Evolutionary conservation across 2,797 vertebrate species (phyloP).

Genomic region (Lagocephalus sceleratus): DNA sequence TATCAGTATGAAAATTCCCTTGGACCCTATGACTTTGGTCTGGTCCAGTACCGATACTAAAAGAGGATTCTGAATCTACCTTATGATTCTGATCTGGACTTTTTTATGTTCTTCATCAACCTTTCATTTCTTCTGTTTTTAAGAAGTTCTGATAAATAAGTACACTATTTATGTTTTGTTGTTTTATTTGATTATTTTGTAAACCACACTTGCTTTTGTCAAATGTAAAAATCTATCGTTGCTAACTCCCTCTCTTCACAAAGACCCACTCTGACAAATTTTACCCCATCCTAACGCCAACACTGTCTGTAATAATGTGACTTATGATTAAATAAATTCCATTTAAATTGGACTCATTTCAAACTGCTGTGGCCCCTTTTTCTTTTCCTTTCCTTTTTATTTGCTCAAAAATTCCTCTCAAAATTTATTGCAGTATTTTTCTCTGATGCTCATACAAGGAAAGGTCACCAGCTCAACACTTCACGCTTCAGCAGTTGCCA

Average conservation of each 20-base stretch:
- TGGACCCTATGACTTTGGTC: slow-evolving; percentile 70
- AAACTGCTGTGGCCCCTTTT: slow-evolving; percentile 63
- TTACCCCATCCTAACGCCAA: slow-evolving; percentile 36
- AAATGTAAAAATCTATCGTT: slow-evolving; percentile 55
- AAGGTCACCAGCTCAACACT: slow-evolving; percentile 53
- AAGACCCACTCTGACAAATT: slow-evolving; percentile 28
- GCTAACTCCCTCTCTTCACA: slow-evolving; percentile 31
- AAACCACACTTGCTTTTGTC: slow-evolving; percentile 37
- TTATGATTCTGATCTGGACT: slow-evolving; percentile 66
- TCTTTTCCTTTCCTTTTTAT: slow-evolving; percentile 28
- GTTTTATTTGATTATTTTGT: slow-evolving; percentile 20
- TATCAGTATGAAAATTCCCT: slow-evolving; percentile 79
- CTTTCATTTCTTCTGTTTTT: slow-evolving; percentile 41
- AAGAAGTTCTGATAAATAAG: slow-evolving; percentile 33
- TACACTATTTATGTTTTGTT: slow-evolving; percentile 43
- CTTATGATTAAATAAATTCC: slow-evolving; percentile 56
- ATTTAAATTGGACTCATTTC: slow-evolving; percentile 51
- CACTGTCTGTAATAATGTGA: slow-evolving; percentile 59
- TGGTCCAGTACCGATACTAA: slow-evolving; percentile 70
- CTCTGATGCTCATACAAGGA: slow-evolving; percentile 69
- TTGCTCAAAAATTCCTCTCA: slow-evolving; percentile 43
- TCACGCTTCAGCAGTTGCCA: slow-evolving; percentile 11
- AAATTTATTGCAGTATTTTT: slow-evolving; percentile 32
- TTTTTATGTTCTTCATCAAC: slow-evolving; percentile 47
- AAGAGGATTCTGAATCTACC: slow-evolving; percentile 44